Conservation (phyloP, 2,113 vertebrate genomes). For the Cynocephalus volans region DNA sequence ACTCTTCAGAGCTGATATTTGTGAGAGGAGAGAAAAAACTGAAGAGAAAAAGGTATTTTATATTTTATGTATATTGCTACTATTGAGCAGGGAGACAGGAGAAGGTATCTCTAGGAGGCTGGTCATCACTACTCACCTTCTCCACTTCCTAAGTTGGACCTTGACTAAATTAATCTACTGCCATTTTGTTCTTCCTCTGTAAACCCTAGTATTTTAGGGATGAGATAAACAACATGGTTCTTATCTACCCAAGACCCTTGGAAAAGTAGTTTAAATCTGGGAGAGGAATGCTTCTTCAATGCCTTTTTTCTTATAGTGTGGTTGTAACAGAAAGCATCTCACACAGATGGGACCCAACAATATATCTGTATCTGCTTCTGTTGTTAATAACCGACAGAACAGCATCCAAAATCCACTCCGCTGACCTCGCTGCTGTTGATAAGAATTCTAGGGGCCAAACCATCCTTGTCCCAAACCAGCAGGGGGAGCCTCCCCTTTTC, state of each 20-base stretch:
- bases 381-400: neutral
- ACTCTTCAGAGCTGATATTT: constrained; percentile 6
- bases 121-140: neutral
- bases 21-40: constrained; percentile 52
- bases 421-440: neutral
- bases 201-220: neutral
- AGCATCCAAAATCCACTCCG: neutral
- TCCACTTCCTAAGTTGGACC: neutral
- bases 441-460: neutral
- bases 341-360: neutral
- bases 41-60: constrained; percentile 28
- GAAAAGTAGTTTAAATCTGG: neutral
- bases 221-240: neutral
- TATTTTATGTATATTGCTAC: constrained; percentile 41
- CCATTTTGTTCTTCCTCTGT: constrained; percentile 16
- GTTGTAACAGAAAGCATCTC: constrained; percentile 52
- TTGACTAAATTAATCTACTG: neutral
- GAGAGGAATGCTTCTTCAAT: neutral
- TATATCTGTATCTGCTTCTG: neutral
- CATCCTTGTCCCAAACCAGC: constrained; percentile 58
- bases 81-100: neutral
- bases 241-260: neutral
- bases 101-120: neutral
- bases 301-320: neutral
- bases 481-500: constrained; percentile 35